A percentile compares a stretch with the other conserved stretches of the same genome.
Conservation (phyloP, 2,888 invertebrate species). For the Nephrotoma guestfalica region DNA sequence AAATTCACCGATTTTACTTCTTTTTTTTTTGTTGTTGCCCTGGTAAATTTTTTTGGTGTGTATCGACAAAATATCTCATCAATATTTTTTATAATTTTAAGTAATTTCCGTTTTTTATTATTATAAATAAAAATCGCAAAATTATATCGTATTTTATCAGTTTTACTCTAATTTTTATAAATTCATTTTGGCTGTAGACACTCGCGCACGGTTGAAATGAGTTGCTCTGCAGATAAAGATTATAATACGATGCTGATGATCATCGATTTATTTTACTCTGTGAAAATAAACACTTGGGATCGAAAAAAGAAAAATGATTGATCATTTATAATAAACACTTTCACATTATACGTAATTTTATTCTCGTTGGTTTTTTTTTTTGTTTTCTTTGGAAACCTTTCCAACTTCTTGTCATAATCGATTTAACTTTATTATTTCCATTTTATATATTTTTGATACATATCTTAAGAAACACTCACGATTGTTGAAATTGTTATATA, state of each 20-base stretch:
- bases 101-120: not conserved
- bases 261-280: not conserved
- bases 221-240: not conserved
- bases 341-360: not conserved
- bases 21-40: not conserved
- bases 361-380: not conserved
- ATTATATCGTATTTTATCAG: not conserved
- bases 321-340: not conserved
- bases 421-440: not conserved
- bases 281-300: not conserved
- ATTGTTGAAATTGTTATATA: not conserved
- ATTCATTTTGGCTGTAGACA: not conserved
- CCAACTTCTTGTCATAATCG: not conserved
- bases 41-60: not conserved
- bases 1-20: not conserved
- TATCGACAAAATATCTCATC: not conserved
- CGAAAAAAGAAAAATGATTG: not conserved
- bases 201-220: not conserved
- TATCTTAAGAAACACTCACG: not conserved
- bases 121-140: not conserved
- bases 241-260: not conserved
- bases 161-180: not conserved
- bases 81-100: not conserved
- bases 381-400: not conserved
- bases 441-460: not conserved